A percentile compares a stretch with the other conserved stretches of the same genome.
phyloP scores from a whole-genome alignment of 1,140 invertebrate genomes.

The Zaprionus ghesquierei region DNA sequence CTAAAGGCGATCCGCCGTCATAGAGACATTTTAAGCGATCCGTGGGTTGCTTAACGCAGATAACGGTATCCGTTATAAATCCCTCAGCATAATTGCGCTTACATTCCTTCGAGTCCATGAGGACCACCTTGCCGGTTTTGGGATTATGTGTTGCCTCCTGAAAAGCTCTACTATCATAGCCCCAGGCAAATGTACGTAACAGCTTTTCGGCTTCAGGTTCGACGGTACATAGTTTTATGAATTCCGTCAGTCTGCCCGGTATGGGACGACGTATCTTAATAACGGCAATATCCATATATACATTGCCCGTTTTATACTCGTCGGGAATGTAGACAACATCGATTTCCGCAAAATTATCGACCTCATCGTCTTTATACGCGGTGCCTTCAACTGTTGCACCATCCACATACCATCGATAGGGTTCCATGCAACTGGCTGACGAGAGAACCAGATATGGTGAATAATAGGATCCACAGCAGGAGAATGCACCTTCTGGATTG shows the following conservation, averaged over 20 bases:
- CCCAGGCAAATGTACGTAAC: conserved; percentile 27
- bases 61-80: conserved; percentile 4
- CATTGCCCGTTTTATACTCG: background rate
- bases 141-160: background rate
- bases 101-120: background rate
- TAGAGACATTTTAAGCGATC: conserved; percentile 17
- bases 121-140: background rate
- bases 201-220: background rate
- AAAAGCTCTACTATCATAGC: conserved; percentile 4
- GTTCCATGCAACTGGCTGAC: conserved; percentile 41
- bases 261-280: conserved; percentile 16
- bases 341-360: background rate
- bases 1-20: conserved; percentile 36
- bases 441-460: conserved; percentile 24
- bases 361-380: background rate
- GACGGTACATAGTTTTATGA: conserved; percentile 26
- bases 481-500: background rate
- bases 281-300: conserved; percentile 36
- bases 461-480: conserved; percentile 38
- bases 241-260: conserved; percentile 28
- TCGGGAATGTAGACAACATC: conserved; percentile 29
- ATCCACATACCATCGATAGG: background rate
- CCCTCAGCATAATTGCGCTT: background rate
- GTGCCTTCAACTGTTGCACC: conserved; percentile 20
- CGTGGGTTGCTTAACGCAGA: conserved; percentile 14